Base-by-base conservation (phyloP, 2,888 invertebrate genomes). In the Ormyrus nitidulus region DNA sequence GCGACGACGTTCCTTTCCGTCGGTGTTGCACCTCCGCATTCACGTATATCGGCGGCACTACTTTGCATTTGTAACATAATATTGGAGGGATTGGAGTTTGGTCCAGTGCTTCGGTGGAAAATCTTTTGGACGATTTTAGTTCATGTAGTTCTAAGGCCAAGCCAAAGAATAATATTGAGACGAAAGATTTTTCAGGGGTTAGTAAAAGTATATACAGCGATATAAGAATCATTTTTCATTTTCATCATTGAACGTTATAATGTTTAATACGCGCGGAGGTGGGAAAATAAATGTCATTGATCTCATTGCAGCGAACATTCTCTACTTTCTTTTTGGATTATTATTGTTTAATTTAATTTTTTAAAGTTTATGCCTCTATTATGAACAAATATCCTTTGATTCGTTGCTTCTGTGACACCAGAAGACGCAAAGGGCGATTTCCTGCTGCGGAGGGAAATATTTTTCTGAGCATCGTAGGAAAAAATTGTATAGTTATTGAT, bases 101-200 rank as follows among this genome's bases (percentile, higher is more conserved):
- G 11, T 56, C 34, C 9, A 53, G 11, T 59, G 10, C 46, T 49
- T 13, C 7, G 46, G 46, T 6, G 34, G 10, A 19, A 9, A 19
- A 66, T 10, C 59, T 66, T 59, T 46, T 10, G 13, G 9, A 61
- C 9, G 49, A 68, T 48, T 59, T 61, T 66, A 53, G 51, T 61
- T 66, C 51, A 53, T 48, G n/a, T 65, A 34, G 34, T 34, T 34
- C 13, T 66, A 61, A 69, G 69, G 74, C 64, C 58, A 79, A 79
- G 74, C 79, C 79, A 79, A 79, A 74, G 79, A 79, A 58, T 78
- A 78, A 54, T 53, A 54, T 53, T 54, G 34, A 34, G 3, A 51
- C 53, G 54, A 44, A 11, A 34, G 49, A 58, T 53, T 66, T 34
- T 62, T 73, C 46, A 10, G 62, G 68, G 13, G 53, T 69, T 10